Base-by-base conservation (phyloP, 2,888 invertebrate genomes). In the Pseudanteris insignis region DNA sequence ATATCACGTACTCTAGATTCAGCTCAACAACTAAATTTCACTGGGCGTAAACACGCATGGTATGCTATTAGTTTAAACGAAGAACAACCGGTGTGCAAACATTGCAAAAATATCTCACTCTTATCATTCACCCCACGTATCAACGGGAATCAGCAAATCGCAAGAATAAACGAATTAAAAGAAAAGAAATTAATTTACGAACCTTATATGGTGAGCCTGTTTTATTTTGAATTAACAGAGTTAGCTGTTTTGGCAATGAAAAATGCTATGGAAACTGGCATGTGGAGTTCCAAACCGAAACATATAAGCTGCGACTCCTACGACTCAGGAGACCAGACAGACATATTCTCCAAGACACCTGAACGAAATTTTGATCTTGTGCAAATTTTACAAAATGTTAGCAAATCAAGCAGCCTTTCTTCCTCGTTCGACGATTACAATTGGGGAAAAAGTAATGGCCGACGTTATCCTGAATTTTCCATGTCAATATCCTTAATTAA, bases 21-120 rank as follows among this genome's bases (percentile, higher is more conserved):
- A 0, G 92, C 90, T 0, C 88, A 90, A 59, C 84, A 85, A 33
- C 86, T 89, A 29, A 86, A 88, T 62, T 91, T 89, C 75, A 93
- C 92, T 71, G 91, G 89, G 9, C 84, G 89, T 53, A 91, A 94
- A 79, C 92, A 89, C 66, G 91, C 93, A 32, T 94, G 95, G 94
- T 91, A 92, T 77, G 88, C 90, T 2, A 83, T 94, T 15, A 89
- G 91, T 0, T 86, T 91, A 76, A 88, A 88, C 64, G 88, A 88
- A 69, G 89, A 89, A 0, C 88, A 88, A 66, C 83, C 91, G 1
- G 86, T 85, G 55, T 92, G 92, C 70, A 84, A 85, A 30, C 85
- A 86, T 37, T 89, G 91, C 73, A 86, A 86, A 68, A 91, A 92
- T 77, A 89, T 91, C 0, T 88, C 90, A 0, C 84, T 92, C 8